Evolutionary conservation across 2,797 vertebrate species (phyloP).

Genomic region (Dendrocincla fuliginosa): DNA sequence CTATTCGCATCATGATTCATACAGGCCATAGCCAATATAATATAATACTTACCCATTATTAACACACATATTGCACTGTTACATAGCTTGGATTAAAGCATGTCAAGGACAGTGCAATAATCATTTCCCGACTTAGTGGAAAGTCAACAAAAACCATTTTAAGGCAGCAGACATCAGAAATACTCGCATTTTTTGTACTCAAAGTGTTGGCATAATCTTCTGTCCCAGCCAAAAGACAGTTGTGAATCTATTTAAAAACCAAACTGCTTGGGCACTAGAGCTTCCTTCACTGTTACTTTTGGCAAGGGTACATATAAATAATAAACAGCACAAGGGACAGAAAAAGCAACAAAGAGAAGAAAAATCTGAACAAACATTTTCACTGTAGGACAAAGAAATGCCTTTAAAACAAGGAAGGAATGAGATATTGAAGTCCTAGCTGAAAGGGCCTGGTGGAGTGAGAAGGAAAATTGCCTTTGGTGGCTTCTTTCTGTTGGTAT

Average conservation of each 20-base stretch:
- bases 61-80: not conserved
- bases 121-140: not conserved
- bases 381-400: not conserved
- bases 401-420: not conserved
- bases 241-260: not conserved
- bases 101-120: not conserved
- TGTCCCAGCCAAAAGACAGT: not conserved
- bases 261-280: not conserved
- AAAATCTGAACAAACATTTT: not conserved
- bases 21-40: not conserved
- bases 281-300: not conserved
- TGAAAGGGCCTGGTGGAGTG: not conserved
- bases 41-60: not conserved
- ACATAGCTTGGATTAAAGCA: not conserved
- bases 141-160: not conserved
- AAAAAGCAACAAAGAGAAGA: not conserved
- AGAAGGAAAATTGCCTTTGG: not conserved
- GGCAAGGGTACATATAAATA: not conserved
- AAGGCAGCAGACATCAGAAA: not conserved
- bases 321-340: not conserved
- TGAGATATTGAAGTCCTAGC: not conserved
- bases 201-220: not conserved
- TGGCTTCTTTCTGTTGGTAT: not conserved
- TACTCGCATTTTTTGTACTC: not conserved
- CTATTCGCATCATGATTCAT: not conserved